Evolutionary conservation across 2,888 invertebrate species (phyloP).

Genomic region (Parthenolecanium corni): DNA sequence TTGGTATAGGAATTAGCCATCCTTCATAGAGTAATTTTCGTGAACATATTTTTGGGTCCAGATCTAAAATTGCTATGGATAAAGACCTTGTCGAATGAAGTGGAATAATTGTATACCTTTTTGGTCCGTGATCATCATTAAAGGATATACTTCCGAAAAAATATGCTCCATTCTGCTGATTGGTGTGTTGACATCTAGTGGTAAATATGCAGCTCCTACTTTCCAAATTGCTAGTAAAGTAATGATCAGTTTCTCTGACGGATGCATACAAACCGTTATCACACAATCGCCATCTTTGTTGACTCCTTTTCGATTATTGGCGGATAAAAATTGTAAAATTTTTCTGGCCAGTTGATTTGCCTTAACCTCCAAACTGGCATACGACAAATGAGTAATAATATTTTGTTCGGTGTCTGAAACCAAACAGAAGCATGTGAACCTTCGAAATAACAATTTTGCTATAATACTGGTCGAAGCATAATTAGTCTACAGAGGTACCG

Average conservation of each 20-base stretch:
- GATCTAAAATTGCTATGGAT: too few relatives aligned
- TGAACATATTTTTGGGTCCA: too few relatives aligned
- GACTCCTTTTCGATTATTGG: not conserved
- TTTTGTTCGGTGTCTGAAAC: not conserved
- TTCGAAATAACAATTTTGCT: not conserved
- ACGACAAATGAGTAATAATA: constrained; percentile 4
- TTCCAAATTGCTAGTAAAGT: constrained; percentile 65
- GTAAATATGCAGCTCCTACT: constrained; percentile 71
- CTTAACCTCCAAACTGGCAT: constrained; percentile 23
- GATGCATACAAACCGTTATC: constrained; percentile 67
- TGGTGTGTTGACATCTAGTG: constrained; percentile 63
- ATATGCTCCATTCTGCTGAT: constrained; percentile 62
- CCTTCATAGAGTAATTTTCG: too few relatives aligned
- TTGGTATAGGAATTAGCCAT: too few relatives aligned
- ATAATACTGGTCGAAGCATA: not conserved
- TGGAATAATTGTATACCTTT: too few relatives aligned
- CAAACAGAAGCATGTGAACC: not conserved
- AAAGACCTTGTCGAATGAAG: too few relatives aligned
- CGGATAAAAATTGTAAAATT: constrained; percentile 7
- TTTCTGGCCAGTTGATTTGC: constrained; percentile 30
- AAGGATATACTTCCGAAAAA: constrained; percentile 58
- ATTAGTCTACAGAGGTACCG: too few relatives aligned
- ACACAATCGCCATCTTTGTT: constrained; percentile 61
- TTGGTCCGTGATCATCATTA: constrained; percentile 55
- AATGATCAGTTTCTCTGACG: constrained; percentile 55